Evolutionary conservation across 2,888 invertebrate genomes (phyloP).

Genomic region (Achlya flavicornis): DNA sequence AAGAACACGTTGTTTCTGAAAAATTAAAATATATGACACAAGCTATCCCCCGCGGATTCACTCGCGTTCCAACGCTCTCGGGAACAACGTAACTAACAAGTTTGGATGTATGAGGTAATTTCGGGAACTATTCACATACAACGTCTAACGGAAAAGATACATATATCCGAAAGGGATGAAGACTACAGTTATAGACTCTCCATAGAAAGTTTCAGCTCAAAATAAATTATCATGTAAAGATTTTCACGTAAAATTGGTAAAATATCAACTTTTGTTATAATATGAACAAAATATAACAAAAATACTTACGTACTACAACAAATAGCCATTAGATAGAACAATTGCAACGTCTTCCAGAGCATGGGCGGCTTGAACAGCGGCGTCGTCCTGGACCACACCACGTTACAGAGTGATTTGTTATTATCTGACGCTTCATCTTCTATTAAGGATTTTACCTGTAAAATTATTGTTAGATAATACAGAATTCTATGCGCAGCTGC

Average conservation of each 20-base stretch:
- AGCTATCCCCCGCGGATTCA: no score
- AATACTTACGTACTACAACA: constrained; percentile 84
- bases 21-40: constrained; percentile 15
- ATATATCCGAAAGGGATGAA: no score
- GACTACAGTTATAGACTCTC: no score
- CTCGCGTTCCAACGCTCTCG: no score
- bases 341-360: constrained; percentile 75
- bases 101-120: no score
- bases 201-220: no score
- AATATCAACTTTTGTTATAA: no score
- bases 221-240: no score
- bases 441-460: constrained; percentile 51
- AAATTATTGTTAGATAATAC: constrained; percentile 12
- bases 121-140: no score
- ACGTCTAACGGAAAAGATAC: no score
- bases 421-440: constrained; percentile 18
- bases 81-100: no score
- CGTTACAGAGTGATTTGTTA: constrained; percentile 55
- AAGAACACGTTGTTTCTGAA: constrained; percentile 74
- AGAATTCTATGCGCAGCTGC: not conserved
- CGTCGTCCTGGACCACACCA: constrained; percentile 74
- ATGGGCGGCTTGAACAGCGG: constrained; percentile 80
- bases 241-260: no score
- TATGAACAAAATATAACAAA: not conserved
- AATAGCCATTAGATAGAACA: constrained; percentile 80